A percentile compares a stretch with the other conserved stretches of the same genome.
Evolutionary conservation across 2,888 invertebrate species (phyloP).

Genomic region (Eupithecia subfuscata): DNA sequence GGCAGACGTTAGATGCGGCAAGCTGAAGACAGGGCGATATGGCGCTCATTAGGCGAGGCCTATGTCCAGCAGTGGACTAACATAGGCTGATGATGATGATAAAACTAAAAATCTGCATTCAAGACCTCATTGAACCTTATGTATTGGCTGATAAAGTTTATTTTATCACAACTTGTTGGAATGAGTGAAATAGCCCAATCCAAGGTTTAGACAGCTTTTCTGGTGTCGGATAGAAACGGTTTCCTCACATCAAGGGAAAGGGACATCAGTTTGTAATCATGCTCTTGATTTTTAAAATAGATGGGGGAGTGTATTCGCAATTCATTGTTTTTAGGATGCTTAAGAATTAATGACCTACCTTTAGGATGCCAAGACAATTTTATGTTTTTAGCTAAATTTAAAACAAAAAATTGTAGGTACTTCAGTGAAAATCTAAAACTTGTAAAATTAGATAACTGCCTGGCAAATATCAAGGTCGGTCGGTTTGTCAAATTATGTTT

Average conservation of each 20-base stretch:
- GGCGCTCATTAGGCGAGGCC: no score
- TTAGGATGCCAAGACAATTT: not conserved
- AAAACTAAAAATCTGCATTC: not conserved
- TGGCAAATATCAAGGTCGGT: not conserved
- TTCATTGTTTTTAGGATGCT: slow-evolving; percentile 16
- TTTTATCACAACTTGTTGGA: not conserved
- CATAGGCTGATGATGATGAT: no score
- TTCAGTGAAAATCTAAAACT: not conserved
- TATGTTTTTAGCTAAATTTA: not conserved
- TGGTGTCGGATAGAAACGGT: slow-evolving; percentile 52
- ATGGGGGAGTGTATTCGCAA: slow-evolving; percentile 26
- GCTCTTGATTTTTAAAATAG: slow-evolving; percentile 22
- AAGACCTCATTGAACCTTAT: not conserved
- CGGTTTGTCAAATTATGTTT: not conserved
- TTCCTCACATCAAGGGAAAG: slow-evolving; percentile 35
- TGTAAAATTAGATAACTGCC: not conserved
- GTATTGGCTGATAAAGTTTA: not conserved
- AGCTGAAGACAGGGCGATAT: no score
- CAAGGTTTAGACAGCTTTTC: slow-evolving; percentile 51
- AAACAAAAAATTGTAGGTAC: not conserved
- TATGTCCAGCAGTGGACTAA: no score
- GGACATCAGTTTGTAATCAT: slow-evolving; percentile 32
- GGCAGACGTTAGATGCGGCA: no score
- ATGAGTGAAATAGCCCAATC: not conserved
- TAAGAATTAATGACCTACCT: not conserved